phyloP scores from a whole-genome alignment of 2,113 vertebrate genomes.

The Sander vitreus region DNA sequence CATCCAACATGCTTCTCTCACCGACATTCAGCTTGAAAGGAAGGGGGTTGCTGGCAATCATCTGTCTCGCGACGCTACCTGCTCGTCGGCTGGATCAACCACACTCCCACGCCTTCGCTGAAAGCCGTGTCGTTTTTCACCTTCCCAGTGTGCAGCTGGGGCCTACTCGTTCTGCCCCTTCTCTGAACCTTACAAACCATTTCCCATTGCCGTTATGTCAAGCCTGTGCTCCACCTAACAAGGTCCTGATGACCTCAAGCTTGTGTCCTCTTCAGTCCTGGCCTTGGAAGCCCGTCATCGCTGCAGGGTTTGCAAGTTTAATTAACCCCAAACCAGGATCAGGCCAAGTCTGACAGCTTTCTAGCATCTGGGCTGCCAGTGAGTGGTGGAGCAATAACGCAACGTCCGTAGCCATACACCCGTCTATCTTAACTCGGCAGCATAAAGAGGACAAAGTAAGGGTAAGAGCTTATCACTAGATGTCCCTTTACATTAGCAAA shows the following conservation, averaged over 20 bases:
- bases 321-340: constrained; percentile 80
- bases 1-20: constrained; percentile 67
- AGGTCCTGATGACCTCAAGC: constrained; percentile 77
- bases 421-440: constrained; percentile 41
- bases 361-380: constrained; percentile 71
- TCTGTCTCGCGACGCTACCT: constrained; percentile 49
- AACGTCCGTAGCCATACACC: constrained; percentile 26
- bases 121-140: constrained; percentile 67
- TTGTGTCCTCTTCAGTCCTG: constrained; percentile 67
- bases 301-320: constrained; percentile 77
- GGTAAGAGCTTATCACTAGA: constrained; percentile 22
- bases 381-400: constrained; percentile 55
- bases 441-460: constrained; percentile 42
- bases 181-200: constrained; percentile 70
- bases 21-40: constrained; percentile 46
- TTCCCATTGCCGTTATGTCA: constrained; percentile 72
- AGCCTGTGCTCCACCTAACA: constrained; percentile 74
- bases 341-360: constrained; percentile 66
- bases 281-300: constrained; percentile 59
- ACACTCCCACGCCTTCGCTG: constrained; percentile 52
- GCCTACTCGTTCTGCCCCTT: constrained; percentile 62
- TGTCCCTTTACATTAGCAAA: constrained; percentile 9
- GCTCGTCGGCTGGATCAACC: constrained; percentile 44
- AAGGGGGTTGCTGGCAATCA: constrained; percentile 54
- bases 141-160: constrained; percentile 64